These are phyloP conservation scores for Agonum fuliginosum DNA, from an alignment of 2,888 invertebrate genomes.

Conservation along the genomic window DNA sequence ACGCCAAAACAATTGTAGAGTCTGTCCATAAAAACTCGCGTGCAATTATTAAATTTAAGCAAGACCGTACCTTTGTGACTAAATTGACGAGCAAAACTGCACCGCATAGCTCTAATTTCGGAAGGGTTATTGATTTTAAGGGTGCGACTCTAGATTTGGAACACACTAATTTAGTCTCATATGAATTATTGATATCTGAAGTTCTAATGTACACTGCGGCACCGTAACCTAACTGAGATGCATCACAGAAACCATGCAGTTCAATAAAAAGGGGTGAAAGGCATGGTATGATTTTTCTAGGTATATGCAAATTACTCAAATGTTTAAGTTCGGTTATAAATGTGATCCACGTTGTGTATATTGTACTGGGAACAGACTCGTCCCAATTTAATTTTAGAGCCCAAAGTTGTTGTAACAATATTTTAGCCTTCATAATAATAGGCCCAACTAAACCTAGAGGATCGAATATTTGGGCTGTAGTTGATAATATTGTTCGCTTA, in stretches of 20 bases:
- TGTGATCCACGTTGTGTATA: constrained; percentile 9
- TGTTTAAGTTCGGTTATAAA: not conserved
- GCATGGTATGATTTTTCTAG: not conserved
- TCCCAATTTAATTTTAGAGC: constrained; percentile 14
- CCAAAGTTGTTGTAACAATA: constrained; percentile 21
- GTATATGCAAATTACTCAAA: constrained; percentile 6
- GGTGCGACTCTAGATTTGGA: not conserved
- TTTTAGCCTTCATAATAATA: constrained; percentile 22
- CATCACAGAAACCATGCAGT: constrained; percentile 18
- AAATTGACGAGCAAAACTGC: not conserved
- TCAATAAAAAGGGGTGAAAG: not conserved
- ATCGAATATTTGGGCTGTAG: not conserved
- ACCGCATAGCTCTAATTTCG: constrained; percentile 12
- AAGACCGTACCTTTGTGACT: not conserved
- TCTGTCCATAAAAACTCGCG: constrained; percentile 3
- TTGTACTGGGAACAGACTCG: not conserved
- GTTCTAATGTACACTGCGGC: constrained; percentile 2
- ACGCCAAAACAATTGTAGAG: not conserved
- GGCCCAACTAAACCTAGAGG: constrained; percentile 12
- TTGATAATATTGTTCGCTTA: not conserved
- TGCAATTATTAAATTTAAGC: not conserved
- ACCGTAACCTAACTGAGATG: not conserved
- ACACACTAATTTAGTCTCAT: constrained; percentile 1
- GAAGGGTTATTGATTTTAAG: constrained; percentile 6
- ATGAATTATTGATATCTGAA: not conserved